Base-by-base conservation (phyloP, 2,797 vertebrate species). In the Hemitrygon akajei region DNA sequence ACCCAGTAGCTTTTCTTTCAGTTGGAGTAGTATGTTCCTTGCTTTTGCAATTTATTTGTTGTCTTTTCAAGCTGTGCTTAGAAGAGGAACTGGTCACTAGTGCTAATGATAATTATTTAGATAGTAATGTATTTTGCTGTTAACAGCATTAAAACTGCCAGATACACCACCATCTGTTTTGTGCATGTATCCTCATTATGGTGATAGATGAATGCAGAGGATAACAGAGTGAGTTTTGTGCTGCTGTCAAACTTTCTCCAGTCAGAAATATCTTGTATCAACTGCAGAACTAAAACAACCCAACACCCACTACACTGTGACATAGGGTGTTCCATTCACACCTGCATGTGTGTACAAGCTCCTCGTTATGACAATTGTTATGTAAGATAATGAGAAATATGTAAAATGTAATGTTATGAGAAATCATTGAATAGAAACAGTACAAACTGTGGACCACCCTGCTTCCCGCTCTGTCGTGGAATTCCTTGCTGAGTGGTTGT, bases 151-250 rank as follows among this genome's bases (percentile, higher is more conserved):
- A 91, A 73, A 91, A 47, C 89, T 73, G 30, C 30, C 20, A 20
- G 60, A 73, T 66, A 71, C 66, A 73, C 1, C 37, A 40, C 69
- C 89, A 73, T 71, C 89, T 91, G 25, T 47, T 89, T 47, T 91
- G 66, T 91, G 89, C 63, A 25, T 91, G 71, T 73, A 37, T 71
- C 25, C 89, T 91, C 86, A 89, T 89, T 89, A 89, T 37, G 86
- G 30, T 89, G 86, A 89, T 37, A 6, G 58, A 89, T 66, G 86
- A 34, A 25, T 20, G 86, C 60, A 66, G 30, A 66, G 86, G 86
- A 20, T 89, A 87, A 87, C 58, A 66, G 18, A 82, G 30, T 58
- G 10, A 4, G 12, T 86, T 60, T n/a, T 60, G 82, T 86, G 82
- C 25, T 60, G 60, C 56, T 1, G 5, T 60, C 27, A 86, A 66